phyloP scores from a whole-genome alignment of 2,888 invertebrate species.

The Coenonympha arcania region DNA sequence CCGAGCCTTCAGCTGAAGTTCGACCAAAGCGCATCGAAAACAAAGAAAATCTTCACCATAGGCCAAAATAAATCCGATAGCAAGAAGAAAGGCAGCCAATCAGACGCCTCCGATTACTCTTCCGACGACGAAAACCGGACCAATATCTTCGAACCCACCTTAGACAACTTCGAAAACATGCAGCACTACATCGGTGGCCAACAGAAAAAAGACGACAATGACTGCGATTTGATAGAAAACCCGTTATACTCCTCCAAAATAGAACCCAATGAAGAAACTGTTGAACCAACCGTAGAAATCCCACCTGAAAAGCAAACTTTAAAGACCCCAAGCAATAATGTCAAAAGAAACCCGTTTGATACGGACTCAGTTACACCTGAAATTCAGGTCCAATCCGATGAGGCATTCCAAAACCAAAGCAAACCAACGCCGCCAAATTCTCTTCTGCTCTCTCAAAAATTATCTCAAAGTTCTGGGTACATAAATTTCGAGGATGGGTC shows the following conservation, averaged over 20 bases:
- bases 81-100: conserved; percentile 78
- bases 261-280: conserved; percentile 66
- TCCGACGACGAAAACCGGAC: conserved; percentile 71
- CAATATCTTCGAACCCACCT: conserved; percentile 65
- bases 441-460: conserved; percentile 74
- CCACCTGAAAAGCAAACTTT: conserved; percentile 39
- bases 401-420: conserved; percentile 30
- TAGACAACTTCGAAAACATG: conserved; percentile 68
- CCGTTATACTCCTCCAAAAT: conserved; percentile 68
- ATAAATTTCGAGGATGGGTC: conserved; percentile 64
- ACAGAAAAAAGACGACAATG: conserved; percentile 48
- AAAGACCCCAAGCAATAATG: conserved; percentile 54
- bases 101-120: conserved; percentile 75
- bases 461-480: conserved; percentile 81
- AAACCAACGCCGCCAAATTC: conserved; percentile 71
- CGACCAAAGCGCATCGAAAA: conserved; percentile 57
- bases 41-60: conserved; percentile 70
- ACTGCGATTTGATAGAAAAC: conserved; percentile 63
- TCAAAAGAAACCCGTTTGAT: conserved; percentile 61
- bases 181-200: conserved; percentile 63
- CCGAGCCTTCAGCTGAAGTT: conserved; percentile 67
- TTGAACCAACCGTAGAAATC: conserved; percentile 75
- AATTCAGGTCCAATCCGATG: conserved; percentile 68
- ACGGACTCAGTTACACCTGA: conserved; percentile 74
- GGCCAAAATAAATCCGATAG: conserved; percentile 58